These are phyloP conservation scores for Luperina testacea DNA, from an alignment of 2,888 invertebrate species.

Conservation along the genomic window DNA sequence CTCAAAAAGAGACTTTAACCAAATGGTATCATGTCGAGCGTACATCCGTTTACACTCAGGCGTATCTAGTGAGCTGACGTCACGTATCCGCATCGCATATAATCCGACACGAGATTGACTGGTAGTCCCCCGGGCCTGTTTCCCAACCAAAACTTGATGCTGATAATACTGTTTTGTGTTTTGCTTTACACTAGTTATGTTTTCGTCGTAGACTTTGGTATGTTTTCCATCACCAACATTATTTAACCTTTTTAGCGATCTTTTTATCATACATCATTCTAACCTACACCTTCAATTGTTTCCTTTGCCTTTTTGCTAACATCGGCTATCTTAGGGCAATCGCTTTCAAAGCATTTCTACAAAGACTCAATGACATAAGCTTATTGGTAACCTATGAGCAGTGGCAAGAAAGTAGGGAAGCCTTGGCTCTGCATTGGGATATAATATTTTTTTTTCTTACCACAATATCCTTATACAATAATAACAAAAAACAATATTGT, in stretches of 20 bases:
- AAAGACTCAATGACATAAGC: neutral
- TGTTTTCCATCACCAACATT: neutral
- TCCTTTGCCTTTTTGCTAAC: neutral
- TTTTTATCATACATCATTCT: no score
- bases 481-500: no score
- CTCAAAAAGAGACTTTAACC: constrained; percentile 18
- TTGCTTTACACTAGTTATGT: neutral
- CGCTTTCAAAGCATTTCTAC: neutral
- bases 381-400: neutral
- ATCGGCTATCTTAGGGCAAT: neutral
- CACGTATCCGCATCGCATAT: constrained; percentile 30
- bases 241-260: neutral
- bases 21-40: constrained; percentile 22
- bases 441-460: no score
- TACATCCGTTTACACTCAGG: constrained; percentile 38
- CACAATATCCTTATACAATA: no score
- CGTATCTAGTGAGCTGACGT: constrained; percentile 36
- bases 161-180: constrained; percentile 21
- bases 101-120: constrained; percentile 62
- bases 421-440: no score
- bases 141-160: constrained; percentile 20
- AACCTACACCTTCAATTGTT: no score
- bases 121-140: constrained; percentile 35
- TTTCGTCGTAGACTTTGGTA: neutral
- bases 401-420: no score